phyloP scores from a whole-genome alignment of 2,113 vertebrate genomes.

The Puffinus mauretanicus region DNA sequence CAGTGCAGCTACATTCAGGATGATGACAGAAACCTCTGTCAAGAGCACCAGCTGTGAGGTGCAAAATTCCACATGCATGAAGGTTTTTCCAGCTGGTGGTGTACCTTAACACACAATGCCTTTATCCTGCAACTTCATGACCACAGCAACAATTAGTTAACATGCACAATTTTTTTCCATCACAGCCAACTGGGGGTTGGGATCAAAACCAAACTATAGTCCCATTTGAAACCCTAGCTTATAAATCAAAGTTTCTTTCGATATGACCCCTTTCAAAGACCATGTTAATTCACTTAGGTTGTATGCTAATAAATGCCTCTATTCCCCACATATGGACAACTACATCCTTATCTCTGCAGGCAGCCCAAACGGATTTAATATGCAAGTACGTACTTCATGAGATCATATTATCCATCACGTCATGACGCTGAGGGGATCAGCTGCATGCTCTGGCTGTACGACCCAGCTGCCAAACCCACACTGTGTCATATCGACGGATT shows the following conservation, averaged over 20 bases:
- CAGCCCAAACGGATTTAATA: neutral
- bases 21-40: neutral
- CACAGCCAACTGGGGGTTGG: neutral
- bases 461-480: neutral
- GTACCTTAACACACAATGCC: neutral
- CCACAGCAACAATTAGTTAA: neutral
- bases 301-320: neutral
- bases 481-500: accelerated
- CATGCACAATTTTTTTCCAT: neutral
- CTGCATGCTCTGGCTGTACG: neutral
- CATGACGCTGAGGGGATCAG: neutral
- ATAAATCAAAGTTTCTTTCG: neutral
- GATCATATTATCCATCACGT: neutral
- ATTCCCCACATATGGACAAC: too few relatives aligned
- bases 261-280: neutral
- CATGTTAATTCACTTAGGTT: neutral
- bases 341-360: neutral
- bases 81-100: neutral
- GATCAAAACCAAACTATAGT: neutral
- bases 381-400: neutral
- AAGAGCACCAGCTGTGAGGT: neutral
- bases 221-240: neutral
- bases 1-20: neutral
- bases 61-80: neutral
- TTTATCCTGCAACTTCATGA: neutral